A percentile compares a stretch with the other conserved stretches of the same genome.
Evolutionary conservation across 2,888 invertebrate species (phyloP).

Genomic region (Micropterix aruncella): DNA sequence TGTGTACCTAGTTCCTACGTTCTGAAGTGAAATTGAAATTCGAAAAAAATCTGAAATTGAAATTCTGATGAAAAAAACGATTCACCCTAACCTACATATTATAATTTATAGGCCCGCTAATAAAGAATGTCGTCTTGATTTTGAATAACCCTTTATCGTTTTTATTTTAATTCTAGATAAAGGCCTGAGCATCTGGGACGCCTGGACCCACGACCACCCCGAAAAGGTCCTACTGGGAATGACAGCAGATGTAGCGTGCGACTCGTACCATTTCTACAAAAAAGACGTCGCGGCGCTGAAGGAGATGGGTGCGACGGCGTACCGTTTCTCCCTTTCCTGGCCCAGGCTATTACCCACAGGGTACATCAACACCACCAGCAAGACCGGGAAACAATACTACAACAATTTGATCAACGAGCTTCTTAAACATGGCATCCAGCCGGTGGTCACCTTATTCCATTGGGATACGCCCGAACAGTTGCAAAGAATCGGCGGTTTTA

Average conservation of each 20-base stretch:
- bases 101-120: no score
- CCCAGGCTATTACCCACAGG: conserved; percentile 39
- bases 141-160: no score
- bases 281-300: conserved; percentile 37
- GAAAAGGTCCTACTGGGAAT: conserved; percentile 23
- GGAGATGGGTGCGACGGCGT: conserved; percentile 27
- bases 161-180: conserved; percentile 21
- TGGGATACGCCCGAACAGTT: conserved; percentile 28
- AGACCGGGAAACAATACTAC: conserved; percentile 36
- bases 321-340: conserved; percentile 38
- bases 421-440: conserved; percentile 28
- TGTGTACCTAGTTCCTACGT: no score
- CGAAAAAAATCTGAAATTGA: no score
- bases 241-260: conserved; percentile 40
- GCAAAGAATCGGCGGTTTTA: not conserved
- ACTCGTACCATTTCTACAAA: conserved; percentile 38
- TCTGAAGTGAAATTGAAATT: no score
- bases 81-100: no score
- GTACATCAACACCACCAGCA: conserved; percentile 18
- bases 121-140: no score
- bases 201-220: conserved; percentile 23
- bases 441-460: conserved; percentile 36
- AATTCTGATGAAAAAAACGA: no score
- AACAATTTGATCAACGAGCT: conserved; percentile 35
- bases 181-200: conserved; percentile 40